Evolutionary conservation across 2,113 vertebrate species (phyloP), one percentile per base, ranked within the genome.

Genomic region (Henicopernis longicauda): DNA sequence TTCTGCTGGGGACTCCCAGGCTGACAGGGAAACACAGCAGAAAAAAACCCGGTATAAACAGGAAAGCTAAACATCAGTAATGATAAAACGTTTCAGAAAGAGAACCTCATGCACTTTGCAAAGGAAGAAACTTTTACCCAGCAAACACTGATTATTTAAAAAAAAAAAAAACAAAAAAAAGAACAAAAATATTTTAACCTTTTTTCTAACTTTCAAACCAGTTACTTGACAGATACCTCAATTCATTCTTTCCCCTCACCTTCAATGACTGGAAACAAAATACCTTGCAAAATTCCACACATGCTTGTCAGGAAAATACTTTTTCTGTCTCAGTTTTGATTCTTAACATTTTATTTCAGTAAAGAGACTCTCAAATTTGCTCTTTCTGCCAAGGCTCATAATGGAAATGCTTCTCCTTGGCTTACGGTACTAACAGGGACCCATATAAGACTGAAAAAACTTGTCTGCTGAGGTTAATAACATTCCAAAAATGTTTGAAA

Each of bases 1-100:
- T 99, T 99, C 97, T 99, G 98, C 92, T 99, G 99, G 3, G 99
- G 99, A 82, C 98, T 99, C 50, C 99, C 99, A 34, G 96, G 98
- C 99, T 99, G 92, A 6, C 27, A 58, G 79, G 80, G 54, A 49
- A 86, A 95, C 18, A 84, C 12, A 91, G 2, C 31, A 92, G 1
- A 79, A 45, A 36, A 42, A 13, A 73, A 2, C 0, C 4, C 47
- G 16, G 2, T 0, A 36, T 73, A 71, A 91, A 40, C 3, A 16
- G 54, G 58, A 49, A 74, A 74, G 32, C 7, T 29, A 27, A 81
- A 31, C 62, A 44, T 15, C 17, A 36, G 14, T 3, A 26, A 36
- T 12, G 59, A 16, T 5, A 67, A 86, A 80, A 25, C 11, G 26
- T 5, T 55, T 22, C 55, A 47, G 26, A 94, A 50, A 49, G 34